Evolutionary conservation across 1,140 invertebrate species (phyloP).

Genomic region (Melipona quadrifasciata): DNA sequence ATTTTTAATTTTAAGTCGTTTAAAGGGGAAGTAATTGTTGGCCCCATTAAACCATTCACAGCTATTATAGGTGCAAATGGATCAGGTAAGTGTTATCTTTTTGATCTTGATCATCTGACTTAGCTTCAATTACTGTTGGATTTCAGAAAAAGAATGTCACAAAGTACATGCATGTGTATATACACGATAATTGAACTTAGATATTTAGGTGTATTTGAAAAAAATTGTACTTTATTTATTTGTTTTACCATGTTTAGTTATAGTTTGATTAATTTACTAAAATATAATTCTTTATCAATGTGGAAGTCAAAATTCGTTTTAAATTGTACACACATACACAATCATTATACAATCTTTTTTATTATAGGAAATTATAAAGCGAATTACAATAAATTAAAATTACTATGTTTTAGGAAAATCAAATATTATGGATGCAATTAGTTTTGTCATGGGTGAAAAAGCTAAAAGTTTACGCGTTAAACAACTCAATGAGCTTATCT

Average conservation of each 20-base stretch:
- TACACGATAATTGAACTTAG: neutral
- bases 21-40: conserved; percentile 57
- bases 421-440: conserved; percentile 99
- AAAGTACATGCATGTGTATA: neutral
- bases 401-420: conserved; percentile 91
- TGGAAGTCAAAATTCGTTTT: too few relatives aligned
- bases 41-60: neutral
- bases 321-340: too few relatives aligned
- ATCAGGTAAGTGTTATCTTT: neutral
- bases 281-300: too few relatives aligned
- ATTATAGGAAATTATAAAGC: too few relatives aligned
- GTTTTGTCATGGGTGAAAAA: conserved; percentile 99
- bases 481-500: conserved; percentile 97
- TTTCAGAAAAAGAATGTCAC: neutral
- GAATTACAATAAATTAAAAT: too few relatives aligned
- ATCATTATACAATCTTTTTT: too few relatives aligned
- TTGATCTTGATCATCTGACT: neutral
- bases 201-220: too few relatives aligned
- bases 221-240: too few relatives aligned
- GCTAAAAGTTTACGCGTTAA: conserved; percentile 97
- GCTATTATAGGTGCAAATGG: neutral
- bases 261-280: too few relatives aligned
- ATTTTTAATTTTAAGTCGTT: conserved; percentile 99
- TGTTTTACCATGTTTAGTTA: too few relatives aligned
- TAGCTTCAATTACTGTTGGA: neutral